Evolutionary conservation across 2,797 vertebrate genomes (phyloP).

Genomic region (Anas acuta): DNA sequence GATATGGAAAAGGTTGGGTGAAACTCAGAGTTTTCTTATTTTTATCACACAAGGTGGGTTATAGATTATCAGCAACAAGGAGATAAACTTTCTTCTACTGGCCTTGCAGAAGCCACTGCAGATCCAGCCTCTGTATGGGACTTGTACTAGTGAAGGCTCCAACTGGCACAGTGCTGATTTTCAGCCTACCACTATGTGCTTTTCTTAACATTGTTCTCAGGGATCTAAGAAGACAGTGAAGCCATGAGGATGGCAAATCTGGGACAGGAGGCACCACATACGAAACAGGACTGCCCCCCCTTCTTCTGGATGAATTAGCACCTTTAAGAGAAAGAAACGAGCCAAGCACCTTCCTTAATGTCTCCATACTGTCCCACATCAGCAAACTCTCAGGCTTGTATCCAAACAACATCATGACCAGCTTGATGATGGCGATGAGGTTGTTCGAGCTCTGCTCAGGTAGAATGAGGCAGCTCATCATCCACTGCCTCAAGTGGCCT

Average conservation of each 20-base stretch:
- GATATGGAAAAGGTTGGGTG: neutral
- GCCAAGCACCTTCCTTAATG: neutral
- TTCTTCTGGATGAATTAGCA: neutral
- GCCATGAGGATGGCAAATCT: neutral
- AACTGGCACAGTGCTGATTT: neutral
- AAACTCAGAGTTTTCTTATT: neutral
- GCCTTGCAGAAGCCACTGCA: neutral
- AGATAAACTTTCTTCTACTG: neutral
- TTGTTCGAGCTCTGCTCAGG: neutral
- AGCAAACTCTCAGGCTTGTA: neutral
- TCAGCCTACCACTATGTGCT: neutral
- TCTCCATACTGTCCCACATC: neutral
- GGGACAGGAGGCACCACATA: fast-evolving
- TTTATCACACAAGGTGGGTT: neutral
- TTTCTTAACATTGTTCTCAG: neutral
- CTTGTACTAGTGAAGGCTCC: neutral
- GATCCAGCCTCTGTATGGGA: neutral
- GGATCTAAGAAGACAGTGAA: neutral
- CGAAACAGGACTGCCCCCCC: neutral
- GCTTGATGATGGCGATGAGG: fast-evolving
- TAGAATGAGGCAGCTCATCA: neutral
- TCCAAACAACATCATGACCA: neutral
- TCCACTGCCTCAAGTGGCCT: neutral
- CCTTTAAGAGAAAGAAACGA: neutral
- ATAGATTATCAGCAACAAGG: neutral